phyloP scores from a whole-genome alignment of 2,888 invertebrate genomes.

The Tetropium fuscum region DNA sequence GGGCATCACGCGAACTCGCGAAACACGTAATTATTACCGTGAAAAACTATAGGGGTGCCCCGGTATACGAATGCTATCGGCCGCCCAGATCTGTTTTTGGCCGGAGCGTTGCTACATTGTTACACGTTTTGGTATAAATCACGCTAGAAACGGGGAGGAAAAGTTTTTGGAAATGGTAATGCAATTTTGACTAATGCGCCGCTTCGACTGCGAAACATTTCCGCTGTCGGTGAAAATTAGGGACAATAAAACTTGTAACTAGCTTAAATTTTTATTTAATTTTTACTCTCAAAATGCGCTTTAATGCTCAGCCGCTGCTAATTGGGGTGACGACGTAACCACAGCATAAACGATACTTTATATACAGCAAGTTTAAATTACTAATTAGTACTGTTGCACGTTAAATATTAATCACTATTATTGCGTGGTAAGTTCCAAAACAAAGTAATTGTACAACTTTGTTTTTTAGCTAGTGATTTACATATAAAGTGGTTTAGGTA shows the following conservation, averaged over 20 bases:
- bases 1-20: conserved; percentile 21
- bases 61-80: conserved; percentile 3
- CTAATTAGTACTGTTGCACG: not conserved
- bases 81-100: conserved; percentile 3
- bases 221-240: too few relatives aligned
- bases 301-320: not conserved
- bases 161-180: too few relatives aligned
- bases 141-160: conserved; percentile 1
- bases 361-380: not conserved
- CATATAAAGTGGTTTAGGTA: too few relatives aligned
- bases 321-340: conserved; percentile 11
- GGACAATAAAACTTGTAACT: conserved; percentile 1
- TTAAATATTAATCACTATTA: too few relatives aligned
- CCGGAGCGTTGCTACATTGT: not conserved
- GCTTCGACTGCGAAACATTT: too few relatives aligned
- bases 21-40: conserved; percentile 15
- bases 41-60: conserved; percentile 2
- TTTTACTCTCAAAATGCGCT: not conserved
- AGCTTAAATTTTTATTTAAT: conserved; percentile 5
- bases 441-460: too few relatives aligned
- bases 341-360: too few relatives aligned
- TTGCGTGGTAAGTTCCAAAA: too few relatives aligned
- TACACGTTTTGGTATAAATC: not conserved
- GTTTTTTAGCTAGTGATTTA: too few relatives aligned
- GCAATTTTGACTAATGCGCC: too few relatives aligned